Base-by-base conservation (phyloP, 1,140 invertebrate species). In the Daktulosphaira vitifoliae region DNA sequence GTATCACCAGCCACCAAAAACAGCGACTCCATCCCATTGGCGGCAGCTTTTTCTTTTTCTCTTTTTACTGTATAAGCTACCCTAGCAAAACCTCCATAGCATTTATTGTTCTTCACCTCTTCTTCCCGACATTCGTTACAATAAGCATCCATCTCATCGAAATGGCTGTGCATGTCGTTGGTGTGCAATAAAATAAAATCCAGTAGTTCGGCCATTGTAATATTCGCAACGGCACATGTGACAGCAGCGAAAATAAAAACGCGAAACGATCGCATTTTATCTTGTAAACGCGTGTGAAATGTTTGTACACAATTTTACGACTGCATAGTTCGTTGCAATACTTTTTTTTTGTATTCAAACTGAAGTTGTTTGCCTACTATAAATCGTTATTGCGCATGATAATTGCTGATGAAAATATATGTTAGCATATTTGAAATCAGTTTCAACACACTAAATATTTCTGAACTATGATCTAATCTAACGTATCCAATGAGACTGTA, bases 1-100 rank as follows among this genome's bases (percentile, higher is more conserved):
- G 88, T 93, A 71, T 95, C 92, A 0, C 92, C 92, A 1, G 87
- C 91, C 71, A 92, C 92, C 8, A 94, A 74, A 69, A 86, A 87
- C 1, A 91, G 70, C 15, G 86, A 82, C 6, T 79, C 78, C n/a
- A 77, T 74, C 22, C 76, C 77, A 5, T 77, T 72, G 2, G 25
- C 25, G 4, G 79, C 71, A 2, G 81, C 79, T 4, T 81, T 77
- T 44, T 72, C 71, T 25, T 82, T 74, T 20, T 79, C 79, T 64
- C 80, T 74, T 59, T 80, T 79, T 20, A 86, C 80, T 65, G 84
- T 77, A 37, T 81, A 76, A 3, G 85, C 81, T 13, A 88, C 79
- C 64, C 90, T 80, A 0, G 89, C 85, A 70, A 91, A 87, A 0
- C 90, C 89, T 15, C 89, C 89, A 67, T 46, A 65, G 16, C 65